Conservation (phyloP, 2,797 vertebrate genomes). For the Acomys russatus region DNA sequence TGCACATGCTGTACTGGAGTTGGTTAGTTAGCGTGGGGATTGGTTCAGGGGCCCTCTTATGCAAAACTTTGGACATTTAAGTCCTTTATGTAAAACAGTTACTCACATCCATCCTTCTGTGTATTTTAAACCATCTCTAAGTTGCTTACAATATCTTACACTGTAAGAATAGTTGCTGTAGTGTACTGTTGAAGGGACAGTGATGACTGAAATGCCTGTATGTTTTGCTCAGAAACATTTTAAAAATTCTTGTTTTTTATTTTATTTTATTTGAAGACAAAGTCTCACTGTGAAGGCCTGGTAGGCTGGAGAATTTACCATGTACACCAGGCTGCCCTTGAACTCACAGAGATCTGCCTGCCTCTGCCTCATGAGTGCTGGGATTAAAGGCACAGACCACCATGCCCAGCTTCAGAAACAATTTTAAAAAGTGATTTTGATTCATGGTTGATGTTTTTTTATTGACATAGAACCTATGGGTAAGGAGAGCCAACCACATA, state of each 20-base stretch:
- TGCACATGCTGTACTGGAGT: background rate
- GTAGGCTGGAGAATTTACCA: no score
- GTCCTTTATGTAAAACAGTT: background rate
- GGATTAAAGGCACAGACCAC: no score
- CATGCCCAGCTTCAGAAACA: no score
- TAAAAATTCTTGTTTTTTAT: no score
- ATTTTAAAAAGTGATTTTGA: background rate
- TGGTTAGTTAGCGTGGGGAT: background rate
- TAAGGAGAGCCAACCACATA: background rate
- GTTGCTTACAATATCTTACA: background rate
- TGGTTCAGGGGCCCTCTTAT: background rate
- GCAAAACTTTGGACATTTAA: background rate
- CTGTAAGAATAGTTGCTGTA: background rate
- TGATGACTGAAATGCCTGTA: background rate
- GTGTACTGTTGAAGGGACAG: background rate
- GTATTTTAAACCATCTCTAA: background rate
- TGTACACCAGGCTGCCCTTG: no score
- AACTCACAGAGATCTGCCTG: no score
- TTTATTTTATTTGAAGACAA: no score
- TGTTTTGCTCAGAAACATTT: background rate
- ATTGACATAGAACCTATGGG: background rate
- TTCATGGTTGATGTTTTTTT: background rate
- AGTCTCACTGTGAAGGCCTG: no score
- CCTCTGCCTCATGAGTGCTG: no score
- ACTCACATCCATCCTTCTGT: background rate